Evolutionary conservation across 2,888 invertebrate species (phyloP), one percentile per base, ranked within the genome.

Genomic region (Eilema caniola): DNA sequence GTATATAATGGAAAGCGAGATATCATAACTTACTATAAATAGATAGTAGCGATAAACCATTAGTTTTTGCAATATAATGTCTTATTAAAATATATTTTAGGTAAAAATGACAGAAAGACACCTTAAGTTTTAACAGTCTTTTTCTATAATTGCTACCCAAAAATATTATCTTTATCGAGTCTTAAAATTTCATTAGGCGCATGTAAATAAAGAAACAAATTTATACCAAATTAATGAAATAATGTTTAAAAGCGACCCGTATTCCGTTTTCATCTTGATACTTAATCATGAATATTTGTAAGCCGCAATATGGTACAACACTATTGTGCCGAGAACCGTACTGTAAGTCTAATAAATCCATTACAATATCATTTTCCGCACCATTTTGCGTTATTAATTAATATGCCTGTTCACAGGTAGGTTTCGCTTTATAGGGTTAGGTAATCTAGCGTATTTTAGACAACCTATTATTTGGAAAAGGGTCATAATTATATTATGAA

Each of bases 361-460:
- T 77, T 71, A 79, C 74, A 82, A 75, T 78, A 83, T 77, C 69
- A 71, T 65, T 70, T 71, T 70, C 41, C 74, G 67, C 72, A 62
- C 71, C 76, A 78, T 79, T 81, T 80, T 65, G 66, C 72, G 28
- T 71, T 41, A 79, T 74, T 77, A 83, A 83, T 84, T 83, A 83
- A 77, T 76, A 68, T 77, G 72, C 75, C 78, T 77, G 81, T 77
- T 74, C 60, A 65, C 75, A 79, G 74, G 75, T 78, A 56, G 56
- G 56, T 56, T 56, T 23, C 11, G 56, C n/a, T 2, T 23, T 23
- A 23, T 2, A n/a, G n/a, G n/a, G 4, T 56, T 12, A n/a, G 33
- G 11, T 37, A 23, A 41, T 41, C 41, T 41, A 41, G 41, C 3
- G 14, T 41, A 41, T 41, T 41, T 41, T 41, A 41, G 41, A 41